Conservation (phyloP, 2,797 vertebrate genomes). For the Pelochelys cantorii region DNA sequence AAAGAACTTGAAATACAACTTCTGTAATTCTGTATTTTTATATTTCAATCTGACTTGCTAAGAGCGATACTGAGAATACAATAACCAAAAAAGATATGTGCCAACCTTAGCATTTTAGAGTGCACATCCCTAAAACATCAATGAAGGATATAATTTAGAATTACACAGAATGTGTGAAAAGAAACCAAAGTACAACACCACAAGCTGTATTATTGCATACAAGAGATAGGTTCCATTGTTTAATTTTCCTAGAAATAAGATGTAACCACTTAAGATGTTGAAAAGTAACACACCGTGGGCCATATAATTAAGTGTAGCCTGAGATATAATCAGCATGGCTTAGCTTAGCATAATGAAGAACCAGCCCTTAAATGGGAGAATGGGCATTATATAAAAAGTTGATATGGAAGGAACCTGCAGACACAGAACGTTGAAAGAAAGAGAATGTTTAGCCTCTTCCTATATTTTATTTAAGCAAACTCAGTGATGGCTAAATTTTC, state of each 20-base stretch:
- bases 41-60: rapidly evolving
- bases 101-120: neutral
- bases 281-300: conserved; percentile 40
- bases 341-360: conserved; percentile 42
- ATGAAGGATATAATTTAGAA: conserved; percentile 38
- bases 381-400: conserved; percentile 44
- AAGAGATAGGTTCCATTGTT: conserved; percentile 35
- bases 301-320: conserved; percentile 56
- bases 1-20: neutral
- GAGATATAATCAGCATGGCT: conserved; percentile 54
- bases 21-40: neutral
- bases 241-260: conserved; percentile 42
- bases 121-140: neutral
- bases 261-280: conserved; percentile 23
- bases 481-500: neutral
- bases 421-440: neutral
- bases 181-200: neutral
- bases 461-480: neutral
- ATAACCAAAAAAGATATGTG: neutral
- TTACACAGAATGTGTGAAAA: neutral
- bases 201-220: conserved; percentile 27
- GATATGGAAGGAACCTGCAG: conserved; percentile 25
- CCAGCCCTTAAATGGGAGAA: neutral
- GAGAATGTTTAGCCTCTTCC: neutral
- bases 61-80: rapidly evolving